A percentile compares a stretch with the other conserved stretches of the same genome.
Conservation (phyloP, 2,797 vertebrate genomes). For the Sebastes aleutianus region DNA sequence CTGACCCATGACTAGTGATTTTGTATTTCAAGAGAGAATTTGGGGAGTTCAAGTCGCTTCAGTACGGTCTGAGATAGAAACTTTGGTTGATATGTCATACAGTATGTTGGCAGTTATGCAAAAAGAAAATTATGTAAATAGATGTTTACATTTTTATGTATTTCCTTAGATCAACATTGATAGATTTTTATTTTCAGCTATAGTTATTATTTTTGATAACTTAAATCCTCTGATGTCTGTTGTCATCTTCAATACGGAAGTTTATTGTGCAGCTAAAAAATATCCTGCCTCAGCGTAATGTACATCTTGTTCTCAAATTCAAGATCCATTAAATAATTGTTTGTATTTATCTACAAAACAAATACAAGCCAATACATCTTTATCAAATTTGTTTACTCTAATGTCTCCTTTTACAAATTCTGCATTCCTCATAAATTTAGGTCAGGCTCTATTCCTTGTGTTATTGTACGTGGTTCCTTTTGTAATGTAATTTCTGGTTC, state of each 20-base stretch:
- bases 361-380: not conserved
- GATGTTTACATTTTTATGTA: no score
- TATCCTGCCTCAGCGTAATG: not conserved
- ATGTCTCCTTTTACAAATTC: not conserved
- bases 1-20: no score
- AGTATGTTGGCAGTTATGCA: no score
- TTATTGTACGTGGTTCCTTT: not conserved
- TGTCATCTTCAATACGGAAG: not conserved
- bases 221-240: not conserved
- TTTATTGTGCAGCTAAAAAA: not conserved
- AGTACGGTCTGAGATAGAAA: no score
- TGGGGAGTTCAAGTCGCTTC: no score
- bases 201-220: not conserved
- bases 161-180: no score
- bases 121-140: no score
- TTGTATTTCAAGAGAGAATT: no score
- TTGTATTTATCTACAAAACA: not conserved
- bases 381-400: not conserved
- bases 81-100: no score
- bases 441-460: not conserved
- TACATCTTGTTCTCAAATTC: not conserved
- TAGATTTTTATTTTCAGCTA: not conserved
- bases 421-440: not conserved
- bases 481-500: not conserved
- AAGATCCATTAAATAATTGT: not conserved